Evolutionary conservation across 1,140 invertebrate species (phyloP).

Genomic region (Listronotus oregonensis): DNA sequence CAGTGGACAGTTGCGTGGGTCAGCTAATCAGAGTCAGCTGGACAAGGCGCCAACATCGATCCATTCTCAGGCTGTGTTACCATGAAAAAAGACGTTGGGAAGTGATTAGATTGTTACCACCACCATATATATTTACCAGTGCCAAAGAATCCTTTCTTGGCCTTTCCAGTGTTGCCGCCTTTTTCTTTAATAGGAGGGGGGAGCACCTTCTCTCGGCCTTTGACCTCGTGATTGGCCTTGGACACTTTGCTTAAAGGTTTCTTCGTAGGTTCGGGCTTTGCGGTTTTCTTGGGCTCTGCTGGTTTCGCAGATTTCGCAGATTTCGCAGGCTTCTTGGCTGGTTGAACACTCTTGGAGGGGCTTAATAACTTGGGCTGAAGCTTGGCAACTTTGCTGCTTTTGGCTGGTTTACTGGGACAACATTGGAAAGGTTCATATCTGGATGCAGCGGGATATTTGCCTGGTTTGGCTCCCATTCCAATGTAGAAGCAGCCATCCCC

Average conservation of each 20-base stretch:
- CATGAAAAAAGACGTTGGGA: slow-evolving; percentile 51
- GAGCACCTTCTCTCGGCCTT: slow-evolving; percentile 31
- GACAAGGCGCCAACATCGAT: not conserved
- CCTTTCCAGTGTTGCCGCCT: slow-evolving; percentile 59
- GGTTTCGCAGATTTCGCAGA: slow-evolving; percentile 44
- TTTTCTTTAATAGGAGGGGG: slow-evolving; percentile 56
- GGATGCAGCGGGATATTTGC: slow-evolving; percentile 70
- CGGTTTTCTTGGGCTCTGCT: slow-evolving; percentile 51
- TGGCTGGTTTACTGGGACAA: slow-evolving; percentile 81
- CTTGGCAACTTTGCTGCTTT: slow-evolving; percentile 72
- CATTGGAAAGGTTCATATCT: slow-evolving; percentile 84
- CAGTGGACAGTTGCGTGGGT: slow-evolving; percentile 4
- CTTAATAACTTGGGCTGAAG: slow-evolving; percentile 56
- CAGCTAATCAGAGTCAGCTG: not conserved
- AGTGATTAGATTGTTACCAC: slow-evolving; percentile 56
- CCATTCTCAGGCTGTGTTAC: slow-evolving; percentile 45
- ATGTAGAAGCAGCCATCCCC: slow-evolving; percentile 95
- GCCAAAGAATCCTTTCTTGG: slow-evolving; percentile 81
- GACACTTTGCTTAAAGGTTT: slow-evolving; percentile 42
- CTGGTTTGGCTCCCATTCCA: slow-evolving; percentile 84
- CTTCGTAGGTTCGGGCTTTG: slow-evolving; percentile 49
- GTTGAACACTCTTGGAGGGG: slow-evolving; percentile 24
- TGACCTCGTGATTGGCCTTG: slow-evolving; percentile 42
- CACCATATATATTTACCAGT: slow-evolving; percentile 72
- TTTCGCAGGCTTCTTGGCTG: slow-evolving; percentile 51